Base-by-base conservation (phyloP, 35 echinoderm and acorn worm species). In the Diadema setosum region DNA sequence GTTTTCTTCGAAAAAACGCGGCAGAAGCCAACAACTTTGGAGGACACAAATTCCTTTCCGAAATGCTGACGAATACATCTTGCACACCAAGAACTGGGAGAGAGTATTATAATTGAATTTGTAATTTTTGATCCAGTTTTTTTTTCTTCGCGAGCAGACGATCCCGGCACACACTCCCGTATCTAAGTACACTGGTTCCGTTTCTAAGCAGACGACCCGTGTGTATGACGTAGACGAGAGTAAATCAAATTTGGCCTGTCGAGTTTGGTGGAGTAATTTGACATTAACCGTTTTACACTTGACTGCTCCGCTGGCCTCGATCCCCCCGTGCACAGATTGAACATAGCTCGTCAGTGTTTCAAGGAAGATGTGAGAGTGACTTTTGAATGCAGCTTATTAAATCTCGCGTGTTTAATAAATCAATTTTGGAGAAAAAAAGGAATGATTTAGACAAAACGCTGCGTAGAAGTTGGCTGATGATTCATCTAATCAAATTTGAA, bases 261-360 rank as follows among this genome's bases (percentile, higher is more conserved):
- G 63, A 67, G 63, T 67, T 67, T 67, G 37, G 63, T 34, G 63
- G 63, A 67, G 63, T 67, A 67, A 67, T 67, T 67, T 67, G 63
- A 67, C 63, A 67, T 33, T 67, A 67, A 67, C 63, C 27, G 63
- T 67, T 67, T 67, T 34, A 67, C 63, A 67, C 63, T 67, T 67
- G 63, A 67, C 63, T 67, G 4, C 25, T 9, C 3, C 63, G 30
- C 63, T 67, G 30, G 12, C n/a, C 5, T 33, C 27, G 37, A 8
- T 67, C 63, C 29, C 20, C 18, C 63, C 30, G 37, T 0, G 37
- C 14, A 29, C 0, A 55, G 21, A 27, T 67, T 9, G 26, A 29
- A 67, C 24, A 34, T 33, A 67, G 30, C 63, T 33, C 37, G 63
- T n/a, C n/a, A n/a, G n/a, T 29, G 5, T 18, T 67, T 67, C 5